Evolutionary conservation across 2,888 invertebrate genomes (phyloP), one percentile per base, ranked within the genome.

Genomic region (Punctoribates punctum): DNA sequence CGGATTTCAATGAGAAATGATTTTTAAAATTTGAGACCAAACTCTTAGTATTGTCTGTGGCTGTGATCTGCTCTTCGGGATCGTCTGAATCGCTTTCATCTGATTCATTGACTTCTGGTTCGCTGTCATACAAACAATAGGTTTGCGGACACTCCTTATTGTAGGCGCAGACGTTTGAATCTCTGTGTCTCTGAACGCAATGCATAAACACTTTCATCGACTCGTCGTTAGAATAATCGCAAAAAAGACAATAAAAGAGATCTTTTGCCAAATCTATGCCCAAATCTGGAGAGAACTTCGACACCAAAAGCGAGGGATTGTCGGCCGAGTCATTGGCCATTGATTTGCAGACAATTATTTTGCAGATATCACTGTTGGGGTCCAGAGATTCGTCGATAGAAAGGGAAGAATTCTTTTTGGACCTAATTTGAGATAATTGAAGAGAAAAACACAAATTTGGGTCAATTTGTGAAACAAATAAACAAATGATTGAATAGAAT

Each of bases 341-440:
- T 3, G 17, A 4, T 48, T 72, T 48, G 72, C 72, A 72, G 11
- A 25, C 25, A 48, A 72, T 72, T 72, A 72, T 48, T 72, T 48
- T 46, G 15, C 72, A 72, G 6, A 72, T 25, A 17, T 72, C 23
- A 11, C 15, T 13, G 5, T 48, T 48, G 17, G 46, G 48, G 1
- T 72, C 17, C 1, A 72, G 17, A 6, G 48, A 25, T 3, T 72
- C 72, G 15, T 38, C 25, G 15, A 0, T 48, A n/a, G n/a, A n/a
- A 20, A 25, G 46, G 0, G 23, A 13, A 3, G 25, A 42, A 13
- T 46, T 72, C 0, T 48, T 46, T 9, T 46, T 25, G 11, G 72
- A 48, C 72, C 72, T 72, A 27, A 72, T 48, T 20, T 17, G 48
- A 15, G 3, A 70, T 9, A 5, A 34, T n/a, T n/a, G n/a, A n/a